phyloP scores from a whole-genome alignment of 92 coral and sea anemone species.

The Porites cylindrica region DNA sequence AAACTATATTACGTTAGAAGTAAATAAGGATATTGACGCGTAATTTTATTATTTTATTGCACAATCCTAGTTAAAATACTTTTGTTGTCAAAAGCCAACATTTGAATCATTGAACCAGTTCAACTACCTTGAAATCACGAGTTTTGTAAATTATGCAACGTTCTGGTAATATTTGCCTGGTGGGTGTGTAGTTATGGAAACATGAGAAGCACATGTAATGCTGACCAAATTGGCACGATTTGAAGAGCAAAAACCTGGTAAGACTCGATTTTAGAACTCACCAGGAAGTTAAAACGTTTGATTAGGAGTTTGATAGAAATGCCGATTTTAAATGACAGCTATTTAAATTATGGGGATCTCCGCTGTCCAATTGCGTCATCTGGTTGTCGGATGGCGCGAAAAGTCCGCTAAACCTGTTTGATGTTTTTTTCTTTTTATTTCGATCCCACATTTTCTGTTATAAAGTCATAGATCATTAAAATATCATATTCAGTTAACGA shows the following conservation, averaged over 20 bases:
- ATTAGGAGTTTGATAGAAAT: not conserved
- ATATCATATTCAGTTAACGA: conserved; percentile 7
- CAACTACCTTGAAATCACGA: not conserved
- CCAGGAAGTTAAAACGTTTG: not conserved
- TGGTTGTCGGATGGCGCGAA: conserved; percentile 49
- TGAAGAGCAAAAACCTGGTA: not conserved
- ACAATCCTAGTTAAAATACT: not conserved
- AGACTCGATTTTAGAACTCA: not conserved
- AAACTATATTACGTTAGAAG: not conserved
- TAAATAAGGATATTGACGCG: not conserved
- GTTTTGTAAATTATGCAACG: conserved; percentile 26
- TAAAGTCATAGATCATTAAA: conserved; percentile 10
- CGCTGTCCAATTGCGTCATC: conserved; percentile 50
- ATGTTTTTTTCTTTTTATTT: conserved; percentile 15
- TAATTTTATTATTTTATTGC: too few relatives aligned
- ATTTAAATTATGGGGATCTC: conserved; percentile 44
- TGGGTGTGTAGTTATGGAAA: conserved; percentile 43
- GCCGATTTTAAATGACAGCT: conserved; percentile 31
- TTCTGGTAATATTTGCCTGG: conserved; percentile 23
- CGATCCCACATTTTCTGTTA: conserved; percentile 8
- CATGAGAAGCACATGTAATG: not conserved
- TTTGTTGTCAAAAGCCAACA: not conserved
- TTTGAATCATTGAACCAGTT: not conserved
- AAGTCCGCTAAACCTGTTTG: conserved; percentile 40
- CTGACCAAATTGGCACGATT: not conserved